Conservation (phyloP, 2,797 vertebrate genomes). For the Manis pentadactyla region DNA sequence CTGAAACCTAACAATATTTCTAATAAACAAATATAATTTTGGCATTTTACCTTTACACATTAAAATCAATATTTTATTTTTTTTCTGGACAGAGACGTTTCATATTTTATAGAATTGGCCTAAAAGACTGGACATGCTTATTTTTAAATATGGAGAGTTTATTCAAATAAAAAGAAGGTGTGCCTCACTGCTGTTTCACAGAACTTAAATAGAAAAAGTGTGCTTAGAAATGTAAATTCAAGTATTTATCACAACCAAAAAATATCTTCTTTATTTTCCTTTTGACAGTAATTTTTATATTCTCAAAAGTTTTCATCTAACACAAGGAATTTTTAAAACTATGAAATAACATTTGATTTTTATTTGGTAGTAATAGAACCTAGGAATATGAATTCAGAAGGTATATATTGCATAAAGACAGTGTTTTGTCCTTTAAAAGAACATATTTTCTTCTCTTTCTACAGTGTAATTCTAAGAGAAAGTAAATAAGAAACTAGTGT, state of each 20-base stretch:
- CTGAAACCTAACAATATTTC: not conserved
- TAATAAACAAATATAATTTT: constrained; percentile 28
- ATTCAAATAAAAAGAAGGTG: not conserved
- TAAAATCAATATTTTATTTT: not conserved
- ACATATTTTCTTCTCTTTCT: not conserved
- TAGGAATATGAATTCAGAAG: not conserved
- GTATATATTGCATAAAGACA: not conserved
- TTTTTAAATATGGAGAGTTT: not conserved
- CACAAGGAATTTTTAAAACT: not conserved
- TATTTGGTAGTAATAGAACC: not conserved
- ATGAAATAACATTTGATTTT: not conserved
- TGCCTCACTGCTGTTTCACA: not conserved
- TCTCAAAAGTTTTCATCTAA: not conserved
- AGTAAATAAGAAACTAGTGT: not conserved
- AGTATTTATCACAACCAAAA: not conserved
- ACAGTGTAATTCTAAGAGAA: not conserved
- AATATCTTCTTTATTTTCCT: not conserved
- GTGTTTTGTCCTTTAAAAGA: not conserved
- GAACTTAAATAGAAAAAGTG: not conserved
- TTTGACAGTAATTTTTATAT: not conserved
- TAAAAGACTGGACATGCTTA: not conserved
- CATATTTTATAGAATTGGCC: not conserved
- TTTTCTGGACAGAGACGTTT: not conserved
- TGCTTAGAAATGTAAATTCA: not conserved
- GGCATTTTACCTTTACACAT: not conserved